Conservation (phyloP, 1,140 invertebrate genomes). For the Euwallacea similis region DNA sequence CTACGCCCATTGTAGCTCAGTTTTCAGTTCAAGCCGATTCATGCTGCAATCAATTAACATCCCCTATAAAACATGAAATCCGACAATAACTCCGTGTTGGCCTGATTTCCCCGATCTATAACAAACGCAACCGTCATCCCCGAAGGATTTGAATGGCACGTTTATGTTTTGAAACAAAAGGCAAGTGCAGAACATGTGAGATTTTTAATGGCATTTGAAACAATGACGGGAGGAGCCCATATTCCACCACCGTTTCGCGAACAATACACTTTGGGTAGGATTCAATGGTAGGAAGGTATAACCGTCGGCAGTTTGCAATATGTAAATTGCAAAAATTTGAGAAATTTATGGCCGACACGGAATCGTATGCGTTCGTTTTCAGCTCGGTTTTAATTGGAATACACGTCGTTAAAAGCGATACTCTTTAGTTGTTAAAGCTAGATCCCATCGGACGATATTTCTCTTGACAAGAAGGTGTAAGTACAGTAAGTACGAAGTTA, state of each 20-base stretch:
- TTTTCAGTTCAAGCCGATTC: too few species aligned
- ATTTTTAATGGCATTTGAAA: slow-evolving; percentile 34
- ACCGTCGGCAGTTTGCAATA: slow-evolving; percentile 25
- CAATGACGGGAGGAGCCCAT: slow-evolving; percentile 34
- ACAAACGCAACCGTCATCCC: not conserved
- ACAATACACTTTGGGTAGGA: slow-evolving; percentile 28
- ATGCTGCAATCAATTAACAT: too few species aligned
- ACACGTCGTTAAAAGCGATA: slow-evolving; percentile 12
- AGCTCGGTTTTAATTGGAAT: slow-evolving; percentile 25
- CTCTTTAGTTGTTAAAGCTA: not conserved
- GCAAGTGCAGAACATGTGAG: slow-evolving; percentile 27
- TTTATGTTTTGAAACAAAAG: slow-evolving; percentile 4
- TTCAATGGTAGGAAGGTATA: slow-evolving; percentile 18
- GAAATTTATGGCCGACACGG: slow-evolving; percentile 29
- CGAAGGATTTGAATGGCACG: slow-evolving; percentile 27
- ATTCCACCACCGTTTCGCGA: slow-evolving; percentile 29
- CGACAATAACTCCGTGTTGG: too few species aligned
- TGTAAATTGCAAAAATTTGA: slow-evolving; percentile 30
- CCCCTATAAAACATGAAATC: too few species aligned
- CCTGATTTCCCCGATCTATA: not conserved
- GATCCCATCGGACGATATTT: too few species aligned
- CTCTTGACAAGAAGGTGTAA: too few species aligned
- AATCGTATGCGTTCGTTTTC: slow-evolving; percentile 11
- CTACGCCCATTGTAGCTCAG: too few species aligned
- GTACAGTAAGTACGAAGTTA: too few species aligned